Evolutionary conservation across 2,113 vertebrate genomes (phyloP).

Genomic region (Rhinogobius similis): DNA sequence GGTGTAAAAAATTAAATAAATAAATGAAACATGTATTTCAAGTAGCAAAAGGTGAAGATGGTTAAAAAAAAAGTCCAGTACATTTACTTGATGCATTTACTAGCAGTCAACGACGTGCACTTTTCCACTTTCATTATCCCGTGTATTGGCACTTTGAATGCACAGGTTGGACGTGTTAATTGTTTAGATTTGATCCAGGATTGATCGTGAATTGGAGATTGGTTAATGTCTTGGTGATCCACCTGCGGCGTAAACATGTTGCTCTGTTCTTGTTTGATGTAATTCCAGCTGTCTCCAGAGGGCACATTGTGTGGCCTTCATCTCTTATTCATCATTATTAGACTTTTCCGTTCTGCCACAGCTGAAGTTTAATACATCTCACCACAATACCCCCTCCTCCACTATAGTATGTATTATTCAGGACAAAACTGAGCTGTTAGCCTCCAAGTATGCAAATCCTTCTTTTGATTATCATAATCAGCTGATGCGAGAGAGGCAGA

Average conservation of each 20-base stretch:
- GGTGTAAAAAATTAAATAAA: not conserved
- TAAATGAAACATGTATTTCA: not conserved
- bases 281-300: slow-evolving; percentile 55
- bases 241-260: slow-evolving; percentile 47
- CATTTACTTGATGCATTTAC: not conserved
- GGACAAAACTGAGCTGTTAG: slow-evolving; percentile 70
- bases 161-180: slow-evolving; percentile 30
- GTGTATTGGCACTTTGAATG: slow-evolving; percentile 18
- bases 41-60: not conserved
- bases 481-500: slow-evolving; percentile 58
- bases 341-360: slow-evolving; percentile 39
- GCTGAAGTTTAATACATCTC: slow-evolving; percentile 60
- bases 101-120: not conserved
- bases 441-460: slow-evolving; percentile 73
- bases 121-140: not conserved
- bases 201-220: slow-evolving; percentile 43
- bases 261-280: slow-evolving; percentile 55
- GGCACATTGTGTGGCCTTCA: slow-evolving; percentile 40
- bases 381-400: slow-evolving; percentile 56
- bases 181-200: slow-evolving; percentile 54
- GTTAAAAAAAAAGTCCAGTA: not conserved
- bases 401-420: slow-evolving; percentile 71
- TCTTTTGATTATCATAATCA: slow-evolving; percentile 74
- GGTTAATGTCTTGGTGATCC: slow-evolving; percentile 44
- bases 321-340: slow-evolving; percentile 71